These are phyloP conservation scores for Heterodera filipjevi DNA, from an alignment of 2,888 invertebrate genomes.

Conservation along the genomic window DNA sequence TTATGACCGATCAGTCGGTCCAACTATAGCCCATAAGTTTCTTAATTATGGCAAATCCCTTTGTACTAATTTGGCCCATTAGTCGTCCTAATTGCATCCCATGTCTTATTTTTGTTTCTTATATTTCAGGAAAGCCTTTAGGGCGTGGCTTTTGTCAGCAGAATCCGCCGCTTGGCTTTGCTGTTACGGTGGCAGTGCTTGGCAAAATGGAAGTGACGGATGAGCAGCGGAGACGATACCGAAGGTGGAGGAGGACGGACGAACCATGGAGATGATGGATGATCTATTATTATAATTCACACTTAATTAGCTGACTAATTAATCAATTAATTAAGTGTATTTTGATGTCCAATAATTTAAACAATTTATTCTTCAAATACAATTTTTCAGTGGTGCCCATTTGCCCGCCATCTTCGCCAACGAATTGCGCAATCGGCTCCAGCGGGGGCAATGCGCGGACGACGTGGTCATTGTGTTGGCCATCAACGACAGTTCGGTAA, in stretches of 20 bases:
- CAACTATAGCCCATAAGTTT: no score
- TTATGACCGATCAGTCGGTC: no score
- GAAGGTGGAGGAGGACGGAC: conserved; percentile 1
- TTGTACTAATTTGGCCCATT: no score
- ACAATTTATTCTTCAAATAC: neutral
- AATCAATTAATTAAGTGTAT: no score
- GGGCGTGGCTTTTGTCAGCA: conserved; percentile 16
- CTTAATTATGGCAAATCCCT: no score
- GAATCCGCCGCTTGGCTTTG: conserved; percentile 28
- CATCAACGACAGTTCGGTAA: conserved; percentile 33
- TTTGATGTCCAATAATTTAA: no score
- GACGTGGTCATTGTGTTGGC: conserved; percentile 37
- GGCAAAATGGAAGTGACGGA: conserved; percentile 28
- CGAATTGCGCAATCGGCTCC: conserved; percentile 35
- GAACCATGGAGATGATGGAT: neutral
- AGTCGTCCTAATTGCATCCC: no score
- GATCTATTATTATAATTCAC: no score
- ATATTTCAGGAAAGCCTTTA: neutral
- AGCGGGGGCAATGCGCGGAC: conserved; percentile 35
- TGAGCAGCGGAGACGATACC: conserved; percentile 10
- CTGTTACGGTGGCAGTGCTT: conserved; percentile 34
- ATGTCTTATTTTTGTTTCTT: no score
- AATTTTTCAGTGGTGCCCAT: conserved; percentile 30
- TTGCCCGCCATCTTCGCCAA: conserved; percentile 38
- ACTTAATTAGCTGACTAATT: no score